phyloP scores from a whole-genome alignment of 2,113 vertebrate species.

The Hippopotamus amphibius region DNA sequence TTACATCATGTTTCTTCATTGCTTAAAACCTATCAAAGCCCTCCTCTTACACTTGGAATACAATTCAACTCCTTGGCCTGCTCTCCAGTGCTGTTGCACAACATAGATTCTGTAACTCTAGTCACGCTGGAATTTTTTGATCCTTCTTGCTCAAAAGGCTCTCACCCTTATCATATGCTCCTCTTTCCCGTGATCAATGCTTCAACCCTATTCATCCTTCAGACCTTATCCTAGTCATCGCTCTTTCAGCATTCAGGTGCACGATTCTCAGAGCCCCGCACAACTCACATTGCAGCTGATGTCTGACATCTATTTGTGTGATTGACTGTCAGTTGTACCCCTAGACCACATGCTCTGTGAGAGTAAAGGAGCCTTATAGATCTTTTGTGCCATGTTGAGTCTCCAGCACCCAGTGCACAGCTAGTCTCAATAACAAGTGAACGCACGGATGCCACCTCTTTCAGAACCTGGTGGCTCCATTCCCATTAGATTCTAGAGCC shows the following conservation, averaged over 20 bases:
- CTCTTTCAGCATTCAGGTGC: neutral
- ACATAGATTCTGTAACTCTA: neutral
- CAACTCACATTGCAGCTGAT: neutral
- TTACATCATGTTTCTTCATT: neutral
- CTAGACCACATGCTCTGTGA: neutral
- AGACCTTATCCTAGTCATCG: neutral
- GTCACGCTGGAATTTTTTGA: neutral
- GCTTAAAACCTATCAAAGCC: neutral
- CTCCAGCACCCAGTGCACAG: neutral
- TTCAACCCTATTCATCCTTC: neutral
- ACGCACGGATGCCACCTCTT: neutral
- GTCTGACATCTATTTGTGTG: neutral
- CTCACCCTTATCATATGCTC: neutral
- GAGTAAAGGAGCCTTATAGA: neutral
- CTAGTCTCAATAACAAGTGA: neutral
- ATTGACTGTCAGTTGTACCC: neutral
- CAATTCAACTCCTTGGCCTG: neutral
- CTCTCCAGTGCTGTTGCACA: neutral
- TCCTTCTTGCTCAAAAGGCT: neutral
- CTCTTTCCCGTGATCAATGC: neutral
- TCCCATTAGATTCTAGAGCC: neutral
- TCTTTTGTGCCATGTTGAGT: neutral
- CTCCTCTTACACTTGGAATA: conserved; percentile 2
- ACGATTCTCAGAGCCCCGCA: neutral
- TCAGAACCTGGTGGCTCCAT: neutral